These are phyloP conservation scores for Ypsolopha sequella DNA, from an alignment of 2,888 invertebrate species.

Conservation along the genomic window DNA sequence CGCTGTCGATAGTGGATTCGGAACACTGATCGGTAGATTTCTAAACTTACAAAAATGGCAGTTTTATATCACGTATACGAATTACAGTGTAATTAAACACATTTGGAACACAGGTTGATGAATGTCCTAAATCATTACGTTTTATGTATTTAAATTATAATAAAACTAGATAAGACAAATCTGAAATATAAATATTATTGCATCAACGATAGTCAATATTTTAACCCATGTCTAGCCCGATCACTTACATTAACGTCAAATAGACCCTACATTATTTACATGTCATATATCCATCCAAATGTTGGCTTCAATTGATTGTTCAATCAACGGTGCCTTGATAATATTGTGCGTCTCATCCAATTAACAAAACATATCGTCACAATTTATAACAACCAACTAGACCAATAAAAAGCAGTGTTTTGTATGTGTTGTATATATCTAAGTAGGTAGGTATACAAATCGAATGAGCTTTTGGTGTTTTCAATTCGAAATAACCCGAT, in stretches of 20 bases:
- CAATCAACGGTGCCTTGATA: constrained; percentile 18
- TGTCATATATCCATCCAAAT: constrained; percentile 14
- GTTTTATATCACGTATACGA: constrained; percentile 60
- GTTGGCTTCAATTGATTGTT: constrained; percentile 37
- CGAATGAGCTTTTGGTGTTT: no score
- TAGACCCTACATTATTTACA: no score
- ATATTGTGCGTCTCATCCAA: constrained; percentile 30
- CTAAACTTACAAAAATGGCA: constrained; percentile 44
- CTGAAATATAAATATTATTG: constrained; percentile 30
- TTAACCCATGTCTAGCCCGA: background rate
- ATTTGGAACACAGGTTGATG: constrained; percentile 32
- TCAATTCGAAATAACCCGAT: no score
- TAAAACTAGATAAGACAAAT: no score
- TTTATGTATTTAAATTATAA: constrained; percentile 10
- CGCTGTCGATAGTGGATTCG: no score
- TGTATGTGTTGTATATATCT: no score
- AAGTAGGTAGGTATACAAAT: no score
- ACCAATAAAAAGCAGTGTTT: no score
- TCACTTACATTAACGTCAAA: no score
- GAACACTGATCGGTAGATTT: no score
- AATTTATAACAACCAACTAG: no score
- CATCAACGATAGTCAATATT: constrained; percentile 22
- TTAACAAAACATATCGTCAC: no score
- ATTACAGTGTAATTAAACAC: constrained; percentile 15
- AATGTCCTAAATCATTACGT: constrained; percentile 11